Base-by-base conservation (phyloP, 2,888 invertebrate species). In the Pristionchus entomophagus region DNA sequence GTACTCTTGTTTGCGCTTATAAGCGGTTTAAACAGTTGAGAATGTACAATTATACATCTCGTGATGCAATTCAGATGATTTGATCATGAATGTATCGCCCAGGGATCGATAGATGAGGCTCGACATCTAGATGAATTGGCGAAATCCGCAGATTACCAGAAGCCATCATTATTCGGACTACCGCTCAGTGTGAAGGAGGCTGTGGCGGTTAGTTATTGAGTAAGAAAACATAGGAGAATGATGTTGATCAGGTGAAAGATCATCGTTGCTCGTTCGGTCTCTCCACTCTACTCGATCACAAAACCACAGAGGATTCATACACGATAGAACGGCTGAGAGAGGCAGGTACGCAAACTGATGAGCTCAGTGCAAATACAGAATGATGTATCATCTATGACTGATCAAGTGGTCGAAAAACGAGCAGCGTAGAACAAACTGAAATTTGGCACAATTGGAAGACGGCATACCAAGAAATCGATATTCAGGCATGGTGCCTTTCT, bases 401-500 rank as follows among this genome's bases (percentile, higher is more conserved):
- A n/a, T n/a, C n/a, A n/a, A n/a, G n/a, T n/a, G n/a, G n/a, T n/a
- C n/a, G n/a, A n/a, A n/a, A n/a, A n/a, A n/a, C n/a, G n/a, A n/a
- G n/a, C n/a, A n/a, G n/a, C n/a, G n/a, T n/a, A n/a, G n/a, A n/a
- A n/a, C n/a, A n/a, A n/a, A n/a, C n/a, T n/a, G n/a, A n/a, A n/a
- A n/a, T n/a, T n/a, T n/a, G n/a, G n/a, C n/a, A n/a, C n/a, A n/a
- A n/a, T n/a, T n/a, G n/a, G n/a, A n/a, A n/a, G n/a, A n/a, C n/a
- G n/a, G n/a, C n/a, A n/a, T n/a, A n/a, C n/a, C n/a, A n/a, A n/a
- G n/a, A n/a, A n/a, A n/a, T n/a, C n/a, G n/a, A n/a, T n/a, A n/a
- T n/a, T n/a, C 35, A 80, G 94, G 95, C 45, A 94, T 94, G 56
- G 90, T 95, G 51, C 94, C 94, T 0, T 94, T 93, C 93, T 94